These are phyloP conservation scores for Oxygymnocypris stewartii DNA, from an alignment of 2,113 vertebrate genomes.

Conservation along the genomic window DNA sequence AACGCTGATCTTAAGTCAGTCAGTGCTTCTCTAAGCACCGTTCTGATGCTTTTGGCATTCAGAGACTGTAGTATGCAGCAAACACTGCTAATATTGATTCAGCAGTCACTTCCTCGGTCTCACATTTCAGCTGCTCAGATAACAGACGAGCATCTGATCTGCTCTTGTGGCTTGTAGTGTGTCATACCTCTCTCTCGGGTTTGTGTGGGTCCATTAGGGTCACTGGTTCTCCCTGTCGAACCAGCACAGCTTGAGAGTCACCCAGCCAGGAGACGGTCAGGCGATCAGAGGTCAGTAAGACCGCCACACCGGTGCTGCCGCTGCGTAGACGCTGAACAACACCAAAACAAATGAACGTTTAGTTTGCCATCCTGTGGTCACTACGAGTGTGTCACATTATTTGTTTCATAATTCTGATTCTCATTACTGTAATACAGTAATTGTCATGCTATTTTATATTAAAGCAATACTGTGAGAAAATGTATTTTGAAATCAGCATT, in stretches of 20 bases:
- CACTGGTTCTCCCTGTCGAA: slow-evolving; percentile 79
- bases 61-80: neutral
- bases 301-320: slow-evolving; percentile 86
- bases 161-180: neutral
- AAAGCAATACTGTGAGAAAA: neutral
- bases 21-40: neutral
- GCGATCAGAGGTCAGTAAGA: slow-evolving; percentile 75
- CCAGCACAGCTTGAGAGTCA: slow-evolving; percentile 90
- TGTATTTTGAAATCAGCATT: neutral
- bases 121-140: slow-evolving; percentile 15
- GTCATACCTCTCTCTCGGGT: slow-evolving; percentile 87
- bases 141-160: slow-evolving; percentile 3
- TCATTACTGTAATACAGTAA: neutral
- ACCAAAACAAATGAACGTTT: slow-evolving; percentile 36
- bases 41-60: neutral
- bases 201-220: slow-evolving; percentile 93
- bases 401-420: neutral
- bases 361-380: neutral
- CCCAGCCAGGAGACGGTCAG: slow-evolving; percentile 91
- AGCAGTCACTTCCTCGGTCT: slow-evolving; percentile 27
- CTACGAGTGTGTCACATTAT: neutral
- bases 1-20: neutral
- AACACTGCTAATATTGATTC: slow-evolving; percentile 21
- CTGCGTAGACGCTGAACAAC: slow-evolving; percentile 84
- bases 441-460: neutral